Conservation (phyloP, 2,888 invertebrate genomes). For the Athripsodes cinereus region DNA sequence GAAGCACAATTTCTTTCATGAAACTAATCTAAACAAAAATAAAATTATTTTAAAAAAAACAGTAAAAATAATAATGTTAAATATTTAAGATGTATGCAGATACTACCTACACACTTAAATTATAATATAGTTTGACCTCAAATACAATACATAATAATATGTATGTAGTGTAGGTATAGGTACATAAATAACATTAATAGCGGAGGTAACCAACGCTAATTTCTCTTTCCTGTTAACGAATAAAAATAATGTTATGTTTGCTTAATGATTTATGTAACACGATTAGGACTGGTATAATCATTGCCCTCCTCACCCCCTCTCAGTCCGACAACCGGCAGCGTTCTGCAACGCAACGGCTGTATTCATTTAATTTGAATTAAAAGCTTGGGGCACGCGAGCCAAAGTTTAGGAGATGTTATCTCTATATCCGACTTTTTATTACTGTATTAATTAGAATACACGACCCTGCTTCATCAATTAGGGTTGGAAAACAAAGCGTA, state of each 20-base stretch:
- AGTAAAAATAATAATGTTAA: too few relatives aligned
- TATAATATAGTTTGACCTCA: too few relatives aligned
- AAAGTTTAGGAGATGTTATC: constrained; percentile 22
- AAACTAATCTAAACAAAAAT: too few relatives aligned
- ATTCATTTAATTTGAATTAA: constrained; percentile 26
- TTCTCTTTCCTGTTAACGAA: background rate
- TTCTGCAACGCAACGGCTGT: background rate
- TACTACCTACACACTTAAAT: too few relatives aligned
- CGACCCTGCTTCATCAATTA: background rate
- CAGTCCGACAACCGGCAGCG: too few relatives aligned
- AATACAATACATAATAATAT: too few relatives aligned
- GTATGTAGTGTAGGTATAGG: too few relatives aligned
- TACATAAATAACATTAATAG: background rate
- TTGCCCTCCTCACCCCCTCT: background rate
- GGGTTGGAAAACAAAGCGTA: background rate
- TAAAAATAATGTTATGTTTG: constrained; percentile 23
- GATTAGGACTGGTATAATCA: constrained; percentile 15
- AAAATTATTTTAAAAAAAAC: too few relatives aligned
- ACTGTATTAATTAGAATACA: constrained; percentile 23
- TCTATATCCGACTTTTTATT: constrained; percentile 21
- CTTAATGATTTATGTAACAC: constrained; percentile 26
- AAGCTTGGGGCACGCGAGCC: constrained; percentile 21
- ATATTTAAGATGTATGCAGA: too few relatives aligned
- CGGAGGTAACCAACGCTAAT: background rate
- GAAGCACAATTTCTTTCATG: too few relatives aligned